These are phyloP conservation scores for Mesaphorura yosii DNA, from an alignment of 1,140 invertebrate genomes.

Conservation along the genomic window DNA sequence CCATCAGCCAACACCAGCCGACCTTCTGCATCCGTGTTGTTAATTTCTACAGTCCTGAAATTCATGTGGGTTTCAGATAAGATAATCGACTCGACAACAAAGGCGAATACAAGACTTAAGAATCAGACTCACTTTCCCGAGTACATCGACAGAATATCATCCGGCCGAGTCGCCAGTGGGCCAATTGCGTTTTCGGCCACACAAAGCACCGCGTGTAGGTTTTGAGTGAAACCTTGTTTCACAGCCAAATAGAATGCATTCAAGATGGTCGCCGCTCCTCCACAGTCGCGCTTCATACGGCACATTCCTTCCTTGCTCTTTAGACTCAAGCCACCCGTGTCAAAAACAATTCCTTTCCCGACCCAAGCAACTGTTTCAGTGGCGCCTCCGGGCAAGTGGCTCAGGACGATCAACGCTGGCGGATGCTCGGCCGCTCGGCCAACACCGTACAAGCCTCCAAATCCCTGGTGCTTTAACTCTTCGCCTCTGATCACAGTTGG, in stretches of 20 bases:
- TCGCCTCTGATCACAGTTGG: conserved; percentile 61
- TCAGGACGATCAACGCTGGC: conserved; percentile 69
- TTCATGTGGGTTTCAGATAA: too few relatives aligned
- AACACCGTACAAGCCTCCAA: conserved; percentile 78
- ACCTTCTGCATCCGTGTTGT: conserved; percentile 88
- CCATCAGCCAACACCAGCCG: conserved; percentile 68
- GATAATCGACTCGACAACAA: too few relatives aligned
- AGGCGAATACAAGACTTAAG: too few relatives aligned
- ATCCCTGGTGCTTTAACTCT: conserved; percentile 56
- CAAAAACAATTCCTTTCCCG: conserved; percentile 86
- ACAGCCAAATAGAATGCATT: conserved; percentile 71
- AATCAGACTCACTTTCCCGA: conserved; percentile 55
- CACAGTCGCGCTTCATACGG: conserved; percentile 87
- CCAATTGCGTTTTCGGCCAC: conserved; percentile 82
- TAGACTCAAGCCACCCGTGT: conserved; percentile 82
- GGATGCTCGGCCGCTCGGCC: conserved; percentile 62
- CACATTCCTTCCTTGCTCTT: conserved; percentile 76
- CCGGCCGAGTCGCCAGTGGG: conserved; percentile 62
- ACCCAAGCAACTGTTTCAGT: conserved; percentile 72
- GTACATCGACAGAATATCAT: conserved; percentile 78
- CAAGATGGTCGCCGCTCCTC: conserved; percentile 73
- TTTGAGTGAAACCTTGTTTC: conserved; percentile 58
- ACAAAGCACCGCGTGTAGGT: conserved; percentile 79
- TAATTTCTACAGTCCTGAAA: conserved; percentile 72
- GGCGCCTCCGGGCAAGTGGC: conserved; percentile 52